Base-by-base conservation (phyloP, 2,113 vertebrate genomes). In the Ariopsis seemanni region DNA sequence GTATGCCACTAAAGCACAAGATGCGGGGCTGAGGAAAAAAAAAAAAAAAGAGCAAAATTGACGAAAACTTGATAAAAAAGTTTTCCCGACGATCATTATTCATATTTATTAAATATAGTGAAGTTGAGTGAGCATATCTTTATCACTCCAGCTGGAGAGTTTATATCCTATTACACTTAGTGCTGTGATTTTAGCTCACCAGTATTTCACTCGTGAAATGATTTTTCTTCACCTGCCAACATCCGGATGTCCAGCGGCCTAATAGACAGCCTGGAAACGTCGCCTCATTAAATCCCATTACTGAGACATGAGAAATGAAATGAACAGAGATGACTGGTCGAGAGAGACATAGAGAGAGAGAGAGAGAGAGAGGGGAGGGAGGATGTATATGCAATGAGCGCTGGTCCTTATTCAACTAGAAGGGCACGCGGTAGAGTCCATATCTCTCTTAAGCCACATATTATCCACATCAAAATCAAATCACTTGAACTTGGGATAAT, bases 231-330 rank as follows among this genome's bases (percentile, higher is more conserved):
- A 91, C 90, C 90, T 92, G 91, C 90, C 91, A 91, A 91, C 89
- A 92, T 91, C 85, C 86, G 82, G 88, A 85, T 65, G 85, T 77
- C 80, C 84, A 67, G 82, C 67, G 67, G 72, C 81, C 89, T 91
- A 91, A 92, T 91, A 90, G 90, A 90, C 87, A 89, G 85, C 82
- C 90, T 79, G 87, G 90, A 92, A 92, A 89, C 85, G 87, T 88
- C 86, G 80, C 85, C 87, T 89, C 90, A 91, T 92, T 91, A 92
- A 77, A 92, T 89, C 88, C 86, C 90, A 91, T 92, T 90, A 92
- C 82, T 83, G 85, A 79, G 50, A 84, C 30, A 90, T 88, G 91
- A 85, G 89, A 88, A 89, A 85, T 86, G 65, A 87, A 65, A 87
- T 84, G 79, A 86, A 58, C 71, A 67, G 85, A 65, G 34, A 15